Percentiles rank a stretch among this genome's conserved stretches.
Conservation (phyloP, 2,888 invertebrate species). For the Pycnomerus fuliginosus region DNA sequence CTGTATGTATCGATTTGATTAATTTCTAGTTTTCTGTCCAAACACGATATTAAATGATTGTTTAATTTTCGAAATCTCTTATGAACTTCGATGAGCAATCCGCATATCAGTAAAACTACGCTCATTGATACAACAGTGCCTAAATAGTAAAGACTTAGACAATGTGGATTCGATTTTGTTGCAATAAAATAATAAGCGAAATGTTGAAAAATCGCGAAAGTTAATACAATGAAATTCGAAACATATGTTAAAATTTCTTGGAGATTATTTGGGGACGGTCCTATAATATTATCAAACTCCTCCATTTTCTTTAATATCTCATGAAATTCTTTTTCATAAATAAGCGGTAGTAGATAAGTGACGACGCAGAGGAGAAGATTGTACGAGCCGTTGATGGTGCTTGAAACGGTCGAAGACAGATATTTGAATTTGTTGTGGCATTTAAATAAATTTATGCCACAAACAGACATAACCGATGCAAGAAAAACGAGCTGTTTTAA, state of each 20-base stretch:
- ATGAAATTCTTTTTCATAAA: constrained; percentile 5
- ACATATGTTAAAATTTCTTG: background rate
- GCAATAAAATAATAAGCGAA: background rate
- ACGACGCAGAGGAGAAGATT: background rate
- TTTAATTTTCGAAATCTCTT: constrained; percentile 4
- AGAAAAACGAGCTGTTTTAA: background rate
- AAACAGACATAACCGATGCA: background rate
- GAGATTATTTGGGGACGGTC: background rate
- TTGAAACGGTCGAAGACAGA: constrained; percentile 2
- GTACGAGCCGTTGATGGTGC: background rate
- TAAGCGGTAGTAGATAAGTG: constrained; percentile 1
- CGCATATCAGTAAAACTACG: background rate
- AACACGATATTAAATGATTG: background rate
- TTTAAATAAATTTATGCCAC: background rate
- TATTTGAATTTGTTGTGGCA: background rate
- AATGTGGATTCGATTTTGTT: background rate
- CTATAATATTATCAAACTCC: background rate
- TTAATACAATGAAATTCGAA: background rate
- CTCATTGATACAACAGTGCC: background rate
- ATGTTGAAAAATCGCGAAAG: background rate
- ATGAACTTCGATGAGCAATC: constrained; percentile 1
- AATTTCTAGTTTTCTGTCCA: background rate
- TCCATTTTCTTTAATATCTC: background rate
- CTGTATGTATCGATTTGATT: constrained; percentile 3
- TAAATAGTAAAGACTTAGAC: background rate